phyloP scores from a whole-genome alignment of 2,113 vertebrate genomes.

The Notothenia rossii region DNA sequence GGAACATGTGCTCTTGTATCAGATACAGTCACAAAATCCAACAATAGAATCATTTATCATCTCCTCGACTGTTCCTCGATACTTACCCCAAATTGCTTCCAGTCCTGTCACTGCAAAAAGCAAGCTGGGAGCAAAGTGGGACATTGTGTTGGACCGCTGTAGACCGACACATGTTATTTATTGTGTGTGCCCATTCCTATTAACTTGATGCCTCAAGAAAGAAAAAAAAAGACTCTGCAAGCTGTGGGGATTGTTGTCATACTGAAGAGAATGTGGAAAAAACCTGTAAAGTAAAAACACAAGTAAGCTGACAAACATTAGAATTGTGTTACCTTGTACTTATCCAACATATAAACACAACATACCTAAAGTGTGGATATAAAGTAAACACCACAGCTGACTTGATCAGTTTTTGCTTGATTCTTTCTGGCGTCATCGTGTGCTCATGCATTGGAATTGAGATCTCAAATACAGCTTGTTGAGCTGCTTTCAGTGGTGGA shows the following conservation, averaged over 20 bases:
- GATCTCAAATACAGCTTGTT: background rate
- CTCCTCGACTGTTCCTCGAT: constrained; percentile 52
- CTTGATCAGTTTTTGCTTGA: background rate
- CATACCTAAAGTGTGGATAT: background rate
- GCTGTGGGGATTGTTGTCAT: constrained; percentile 1
- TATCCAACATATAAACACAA: background rate
- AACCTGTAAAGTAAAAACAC: constrained; percentile 6
- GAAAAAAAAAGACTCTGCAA: background rate
- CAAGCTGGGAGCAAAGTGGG: constrained; percentile 59
- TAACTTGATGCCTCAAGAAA: constrained; percentile 48
- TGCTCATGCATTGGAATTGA: constrained; percentile 1
- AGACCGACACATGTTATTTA: constrained; percentile 67
- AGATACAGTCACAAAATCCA: constrained; percentile 62
- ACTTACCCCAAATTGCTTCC: constrained; percentile 76
- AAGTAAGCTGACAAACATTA: constrained; percentile 18
- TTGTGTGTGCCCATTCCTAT: constrained; percentile 61
- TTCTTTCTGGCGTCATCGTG: background rate
- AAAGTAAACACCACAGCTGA: constrained; percentile 8
- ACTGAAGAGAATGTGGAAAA: background rate
- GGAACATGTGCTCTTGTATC: constrained; percentile 68
- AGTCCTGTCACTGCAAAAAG: constrained; percentile 67
- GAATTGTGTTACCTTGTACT: constrained; percentile 3
- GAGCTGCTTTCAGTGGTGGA: background rate
- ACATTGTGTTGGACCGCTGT: constrained; percentile 53
- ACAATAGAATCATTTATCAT: constrained; percentile 71